Evolutionary conservation across 2,113 vertebrate genomes (phyloP), one percentile per base, ranked within the genome.

Genomic region (Synodontis membranacea): DNA sequence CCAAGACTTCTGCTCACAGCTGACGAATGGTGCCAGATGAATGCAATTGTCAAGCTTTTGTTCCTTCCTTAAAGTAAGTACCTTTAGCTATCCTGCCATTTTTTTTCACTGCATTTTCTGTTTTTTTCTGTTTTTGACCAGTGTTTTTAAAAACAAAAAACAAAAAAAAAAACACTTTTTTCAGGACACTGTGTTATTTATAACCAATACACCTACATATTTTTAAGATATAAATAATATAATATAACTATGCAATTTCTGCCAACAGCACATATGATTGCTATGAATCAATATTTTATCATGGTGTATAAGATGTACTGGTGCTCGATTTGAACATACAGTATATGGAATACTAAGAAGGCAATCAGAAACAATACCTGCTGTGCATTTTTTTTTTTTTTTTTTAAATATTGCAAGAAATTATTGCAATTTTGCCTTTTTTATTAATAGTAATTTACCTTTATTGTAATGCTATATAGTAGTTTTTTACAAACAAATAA

Each of bases 121-220:
- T 37, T 68, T 68, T 72, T 72, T 42, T 37, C 64, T 68, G 64
- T 37, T 68, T 68, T 72, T 72, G n/a, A n/a, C n/a, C n/a, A 72
- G 34, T 70, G 17, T 70, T 68, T 64, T 37, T 72, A 72, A 39
- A 42, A n/a, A n/a, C n/a, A n/a, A n/a, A n/a, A n/a, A n/a, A n/a
- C n/a, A n/a, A n/a, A n/a, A n/a, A n/a, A n/a, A n/a, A n/a, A n/a
- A n/a, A n/a, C n/a, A 17, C 3, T 70, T 2, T 70, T 70, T 70
- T 21, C 34, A 21, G 21, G 34, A 8, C 66, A 72, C 19, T 19
- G 4, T 42, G 66, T 70, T 74, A 74, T 74, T 74, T 74, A 74
- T 74, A 74, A 28, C 39, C 19, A 10, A 42, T 10, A 37, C 66
- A 37, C 66, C 66, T 15, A 72, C 68, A 72, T 28, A 25, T 72